Evolutionary conservation across 2,797 vertebrate species (phyloP).

Genomic region (Petrocephalus sullivani): DNA sequence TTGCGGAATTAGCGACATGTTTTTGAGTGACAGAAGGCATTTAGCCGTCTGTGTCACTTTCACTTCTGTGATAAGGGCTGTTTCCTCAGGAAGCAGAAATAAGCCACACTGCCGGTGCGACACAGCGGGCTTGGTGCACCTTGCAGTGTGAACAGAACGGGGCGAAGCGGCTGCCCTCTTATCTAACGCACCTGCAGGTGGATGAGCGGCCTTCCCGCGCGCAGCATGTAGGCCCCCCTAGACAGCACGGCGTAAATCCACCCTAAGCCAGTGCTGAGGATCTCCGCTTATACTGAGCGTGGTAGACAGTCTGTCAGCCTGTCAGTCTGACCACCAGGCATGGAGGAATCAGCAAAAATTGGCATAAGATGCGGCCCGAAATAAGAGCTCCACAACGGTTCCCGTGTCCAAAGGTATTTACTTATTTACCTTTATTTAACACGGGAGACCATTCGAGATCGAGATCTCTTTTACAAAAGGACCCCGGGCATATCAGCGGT

Average conservation of each 20-base stretch:
- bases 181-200: background rate
- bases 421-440: too few species aligned
- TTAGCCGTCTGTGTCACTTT: slow-evolving; percentile 39
- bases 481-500: background rate
- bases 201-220: background rate
- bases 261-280: background rate
- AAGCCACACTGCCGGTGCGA: background rate
- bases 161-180: background rate
- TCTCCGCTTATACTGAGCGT: background rate
- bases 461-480: background rate
- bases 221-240: background rate
- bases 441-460: background rate
- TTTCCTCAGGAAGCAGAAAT: slow-evolving; percentile 52
- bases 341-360: background rate
- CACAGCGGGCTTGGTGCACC: background rate
- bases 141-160: background rate
- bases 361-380: background rate
- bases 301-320: background rate
- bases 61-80: slow-evolving; percentile 46
- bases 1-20: background rate
- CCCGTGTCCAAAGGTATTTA: background rate
- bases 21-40: background rate
- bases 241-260: background rate
- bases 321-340: background rate
- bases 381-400: background rate